These are phyloP conservation scores for Coracopsis vasa DNA, from an alignment of 2,113 vertebrate genomes.

Conservation along the genomic window DNA sequence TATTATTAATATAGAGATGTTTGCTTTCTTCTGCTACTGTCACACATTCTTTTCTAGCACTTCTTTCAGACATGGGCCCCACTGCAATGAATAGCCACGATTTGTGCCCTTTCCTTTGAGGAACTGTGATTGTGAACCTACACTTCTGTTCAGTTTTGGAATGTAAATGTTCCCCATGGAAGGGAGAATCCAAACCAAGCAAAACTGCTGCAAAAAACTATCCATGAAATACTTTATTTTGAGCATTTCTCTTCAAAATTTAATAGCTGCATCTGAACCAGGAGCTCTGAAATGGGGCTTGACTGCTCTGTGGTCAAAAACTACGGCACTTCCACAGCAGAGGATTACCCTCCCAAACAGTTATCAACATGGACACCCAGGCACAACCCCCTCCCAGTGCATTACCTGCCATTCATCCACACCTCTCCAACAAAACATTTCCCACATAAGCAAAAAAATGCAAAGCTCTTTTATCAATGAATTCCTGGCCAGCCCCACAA, in stretches of 20 bases:
- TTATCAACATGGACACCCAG: not conserved
- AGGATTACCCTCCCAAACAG: not conserved
- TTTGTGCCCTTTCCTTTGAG: not conserved
- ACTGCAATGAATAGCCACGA: not conserved
- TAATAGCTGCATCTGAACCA: not conserved
- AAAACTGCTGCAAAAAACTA: not conserved
- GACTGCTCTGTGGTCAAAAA: not conserved
- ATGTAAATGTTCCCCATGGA: not conserved
- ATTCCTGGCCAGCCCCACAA: not conserved
- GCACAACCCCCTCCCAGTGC: not conserved
- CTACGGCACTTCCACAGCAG: rapidly evolving
- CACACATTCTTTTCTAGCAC: not conserved
- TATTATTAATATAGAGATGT: not conserved
- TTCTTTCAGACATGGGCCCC: not conserved
- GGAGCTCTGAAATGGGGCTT: not conserved
- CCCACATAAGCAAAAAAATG: not conserved
- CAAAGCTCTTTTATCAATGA: not conserved
- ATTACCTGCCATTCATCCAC: not conserved
- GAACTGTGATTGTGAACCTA: not conserved
- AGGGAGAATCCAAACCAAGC: not conserved
- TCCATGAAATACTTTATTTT: not conserved
- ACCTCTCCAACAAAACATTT: not conserved
- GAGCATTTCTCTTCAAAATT: not conserved
- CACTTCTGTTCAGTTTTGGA: not conserved
- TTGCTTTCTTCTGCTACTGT: not conserved